Conservation (phyloP, 2,888 invertebrate genomes). For the Dione vanillae region DNA sequence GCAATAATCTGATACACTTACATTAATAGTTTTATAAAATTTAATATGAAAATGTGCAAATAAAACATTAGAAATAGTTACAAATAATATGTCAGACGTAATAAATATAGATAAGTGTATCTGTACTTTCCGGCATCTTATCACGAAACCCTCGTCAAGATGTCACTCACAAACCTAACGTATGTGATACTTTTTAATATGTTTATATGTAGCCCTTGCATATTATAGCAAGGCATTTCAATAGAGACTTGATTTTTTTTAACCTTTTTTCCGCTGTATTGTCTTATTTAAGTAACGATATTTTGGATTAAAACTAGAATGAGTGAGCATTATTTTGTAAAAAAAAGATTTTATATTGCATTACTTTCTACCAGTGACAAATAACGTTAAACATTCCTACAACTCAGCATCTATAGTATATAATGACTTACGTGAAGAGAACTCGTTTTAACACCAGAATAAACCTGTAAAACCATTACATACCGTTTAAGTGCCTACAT, state of each 20-base stretch:
- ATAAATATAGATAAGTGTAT: neutral
- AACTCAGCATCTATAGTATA: neutral
- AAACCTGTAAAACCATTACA: neutral
- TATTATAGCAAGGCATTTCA: neutral
- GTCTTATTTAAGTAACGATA: too few relatives aligned
- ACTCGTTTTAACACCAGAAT: neutral
- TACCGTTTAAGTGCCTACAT: neutral
- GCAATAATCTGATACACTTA: too few relatives aligned
- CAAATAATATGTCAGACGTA: neutral
- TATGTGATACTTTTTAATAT: neutral
- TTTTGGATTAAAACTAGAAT: too few relatives aligned
- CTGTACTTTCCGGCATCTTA: neutral
- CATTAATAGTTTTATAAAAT: too few relatives aligned
- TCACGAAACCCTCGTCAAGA: slow-evolving; percentile 22
- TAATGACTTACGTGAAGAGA: neutral
- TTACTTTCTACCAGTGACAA: too few relatives aligned
- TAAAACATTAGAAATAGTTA: neutral
- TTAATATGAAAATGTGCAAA: neutral
- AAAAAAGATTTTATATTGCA: too few relatives aligned
- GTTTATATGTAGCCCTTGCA: neutral
- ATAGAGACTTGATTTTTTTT: too few relatives aligned
- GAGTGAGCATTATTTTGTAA: too few relatives aligned
- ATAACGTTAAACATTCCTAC: too few relatives aligned
- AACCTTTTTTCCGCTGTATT: too few relatives aligned
- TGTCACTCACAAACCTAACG: neutral